Base-by-base conservation (phyloP, 2,888 invertebrate species). In the Oligia strigilis region DNA sequence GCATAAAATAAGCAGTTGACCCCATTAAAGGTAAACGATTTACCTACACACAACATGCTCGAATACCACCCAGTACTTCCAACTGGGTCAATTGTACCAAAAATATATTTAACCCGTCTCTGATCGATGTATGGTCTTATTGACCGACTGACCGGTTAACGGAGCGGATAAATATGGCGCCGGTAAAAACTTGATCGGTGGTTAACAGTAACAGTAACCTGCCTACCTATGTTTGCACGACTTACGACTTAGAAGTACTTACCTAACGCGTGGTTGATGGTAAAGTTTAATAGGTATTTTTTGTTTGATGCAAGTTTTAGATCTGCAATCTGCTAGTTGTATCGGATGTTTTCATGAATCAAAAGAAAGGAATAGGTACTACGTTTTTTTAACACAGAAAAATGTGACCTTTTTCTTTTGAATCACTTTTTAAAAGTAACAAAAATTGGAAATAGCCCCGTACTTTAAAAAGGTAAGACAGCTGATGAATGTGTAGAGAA, bases 141-240 rank as follows among this genome's bases (percentile, higher is more conserved):
- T 89, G 89, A 85, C 89, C 89, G 90, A 89, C 77, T 89, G 84
- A 88, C 90, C 90, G 82, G 36, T 72, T 66, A 79, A 49, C 83
- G 76, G 67, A 46, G 65, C 78, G 78, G 82, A 88, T 78, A 84
- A 82, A 78, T 55, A 72, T 79, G 71, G 74, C 72, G 69, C n/a
- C 66, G 69, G 81, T 78, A 85, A 89, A 87, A 86, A 87, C 80
- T 82, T 80, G 83, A 82, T 73, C 67, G 75, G 4, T 64, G 49
- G 71, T 66, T 80, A 81, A 81, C 78, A 75, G 84, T 49, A 49
- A 49, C 49, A 75, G 84, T 49, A 49, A 49, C 49, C 49, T 13
- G 11, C 58, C 62, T 36, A 52, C 13, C 36, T 49, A 43, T 73
- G 82, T 86, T 81, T 74, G 81, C 77, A 84, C 81, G 76, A 80